Percentiles rank a stretch among this genome's conserved stretches.
Conservation (phyloP, 2,797 vertebrate species). For the Alca torda region DNA sequence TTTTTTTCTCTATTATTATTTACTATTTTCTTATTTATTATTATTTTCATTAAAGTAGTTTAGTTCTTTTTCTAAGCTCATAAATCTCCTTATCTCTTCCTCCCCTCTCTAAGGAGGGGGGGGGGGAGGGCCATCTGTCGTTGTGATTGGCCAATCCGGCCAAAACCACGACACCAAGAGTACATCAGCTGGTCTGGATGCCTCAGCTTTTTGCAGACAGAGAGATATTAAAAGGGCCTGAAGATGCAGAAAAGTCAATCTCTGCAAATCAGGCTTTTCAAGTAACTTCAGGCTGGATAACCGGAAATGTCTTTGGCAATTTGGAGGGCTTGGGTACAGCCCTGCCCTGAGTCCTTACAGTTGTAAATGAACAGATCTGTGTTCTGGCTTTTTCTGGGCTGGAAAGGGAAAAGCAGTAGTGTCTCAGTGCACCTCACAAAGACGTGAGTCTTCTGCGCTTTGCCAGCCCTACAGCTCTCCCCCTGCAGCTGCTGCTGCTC, state of each 20-base stretch:
- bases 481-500: not conserved
- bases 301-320: not conserved
- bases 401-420: not conserved
- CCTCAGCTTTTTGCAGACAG: not conserved
- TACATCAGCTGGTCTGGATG: not conserved
- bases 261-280: not conserved
- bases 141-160: too few species aligned
- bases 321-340: not conserved
- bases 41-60: too few species aligned
- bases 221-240: not conserved
- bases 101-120: too few species aligned
- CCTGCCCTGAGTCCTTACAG: not conserved
- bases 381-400: not conserved
- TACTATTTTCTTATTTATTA: too few species aligned
- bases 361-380: not conserved
- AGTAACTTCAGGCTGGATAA: not conserved
- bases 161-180: not conserved
- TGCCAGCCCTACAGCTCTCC: too few species aligned
- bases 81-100: too few species aligned
- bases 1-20: too few species aligned
- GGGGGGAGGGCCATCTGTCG: too few species aligned
- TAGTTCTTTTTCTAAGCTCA: too few species aligned
- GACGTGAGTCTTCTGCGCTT: fast-evolving
- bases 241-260: not conserved
- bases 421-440: not conserved